Conservation (phyloP, 2,888 invertebrate genomes). For the Eupithecia tripunctaria region DNA sequence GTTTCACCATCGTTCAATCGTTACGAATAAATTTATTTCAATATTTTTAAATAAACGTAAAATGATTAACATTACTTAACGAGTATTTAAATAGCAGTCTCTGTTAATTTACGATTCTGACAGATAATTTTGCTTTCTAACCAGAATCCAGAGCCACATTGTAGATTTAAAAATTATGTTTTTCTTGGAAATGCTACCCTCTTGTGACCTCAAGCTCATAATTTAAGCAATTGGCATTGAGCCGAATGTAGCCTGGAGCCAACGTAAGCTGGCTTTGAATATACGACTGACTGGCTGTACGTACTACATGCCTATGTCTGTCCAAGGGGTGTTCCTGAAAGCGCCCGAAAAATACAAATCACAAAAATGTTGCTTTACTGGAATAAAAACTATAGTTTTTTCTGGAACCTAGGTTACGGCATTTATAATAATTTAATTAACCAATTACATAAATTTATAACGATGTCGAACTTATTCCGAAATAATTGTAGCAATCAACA, state of each 20-base stretch:
- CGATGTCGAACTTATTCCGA: neutral
- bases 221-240: slow-evolving; percentile 56
- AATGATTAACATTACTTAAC: neutral
- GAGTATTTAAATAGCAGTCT: neutral
- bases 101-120: neutral
- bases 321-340: neutral
- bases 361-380: neutral
- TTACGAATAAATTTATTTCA: neutral
- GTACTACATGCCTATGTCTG: neutral
- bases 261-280: slow-evolving; percentile 49
- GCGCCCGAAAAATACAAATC: neutral
- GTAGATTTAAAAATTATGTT: neutral
- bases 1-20: neutral
- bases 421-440: neutral
- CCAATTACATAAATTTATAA: neutral
- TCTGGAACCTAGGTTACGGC: too few relatives aligned
- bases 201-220: slow-evolving; percentile 45
- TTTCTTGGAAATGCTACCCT: slow-evolving; percentile 18
- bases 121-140: neutral
- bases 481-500: neutral
- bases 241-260: slow-evolving; percentile 48
- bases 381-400: neutral
- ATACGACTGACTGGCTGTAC: slow-evolving; percentile 44
- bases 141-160: neutral
- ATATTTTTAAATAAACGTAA: neutral